phyloP scores from a whole-genome alignment of 2,888 invertebrate genomes.

The Antheraea assamensis region DNA sequence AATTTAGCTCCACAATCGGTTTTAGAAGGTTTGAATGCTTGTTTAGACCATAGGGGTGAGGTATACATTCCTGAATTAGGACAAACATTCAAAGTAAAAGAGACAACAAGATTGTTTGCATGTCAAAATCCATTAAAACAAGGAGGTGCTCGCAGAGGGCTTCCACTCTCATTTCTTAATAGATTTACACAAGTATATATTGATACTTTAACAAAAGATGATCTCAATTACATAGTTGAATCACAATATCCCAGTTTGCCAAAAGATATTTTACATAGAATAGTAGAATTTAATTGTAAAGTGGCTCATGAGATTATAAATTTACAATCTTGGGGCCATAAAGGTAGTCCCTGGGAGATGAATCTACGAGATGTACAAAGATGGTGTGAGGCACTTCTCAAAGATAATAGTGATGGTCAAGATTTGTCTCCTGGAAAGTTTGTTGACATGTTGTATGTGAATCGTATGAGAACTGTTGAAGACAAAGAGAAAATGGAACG shows the following conservation, averaged over 20 bases:
- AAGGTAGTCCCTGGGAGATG: constrained; percentile 97
- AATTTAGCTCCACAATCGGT: constrained; percentile 99
- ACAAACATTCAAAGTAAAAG: constrained; percentile 89
- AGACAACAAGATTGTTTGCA: constrained; percentile 94
- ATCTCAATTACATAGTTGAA: constrained; percentile 85
- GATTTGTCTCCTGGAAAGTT: constrained; percentile 81
- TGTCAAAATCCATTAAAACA: constrained; percentile 98
- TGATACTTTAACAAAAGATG: constrained; percentile 84
- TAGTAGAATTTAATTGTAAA: constrained; percentile 90
- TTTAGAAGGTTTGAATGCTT: constrained; percentile 98
- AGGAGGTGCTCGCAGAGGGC: constrained; percentile 97
- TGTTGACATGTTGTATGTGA: constrained; percentile 91
- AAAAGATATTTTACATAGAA: constrained; percentile 83
- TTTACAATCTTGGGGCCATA: constrained; percentile 87
- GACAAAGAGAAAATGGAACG: constrained; percentile 88
- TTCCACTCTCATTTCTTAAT: constrained; percentile 98
- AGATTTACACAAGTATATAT: constrained; percentile 96
- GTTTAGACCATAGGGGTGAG: constrained; percentile 98
- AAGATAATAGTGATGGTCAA: constrained; percentile 52
- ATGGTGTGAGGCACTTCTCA: constrained; percentile 91
- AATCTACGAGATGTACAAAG: constrained; percentile 97
- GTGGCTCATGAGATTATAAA: constrained; percentile 85
- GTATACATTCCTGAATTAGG: constrained; percentile 97
- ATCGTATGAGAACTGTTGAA: constrained; percentile 90
- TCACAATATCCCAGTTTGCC: constrained; percentile 85